Conservation (phyloP, 1,140 invertebrate genomes). For the Phthorimaea operculella region DNA sequence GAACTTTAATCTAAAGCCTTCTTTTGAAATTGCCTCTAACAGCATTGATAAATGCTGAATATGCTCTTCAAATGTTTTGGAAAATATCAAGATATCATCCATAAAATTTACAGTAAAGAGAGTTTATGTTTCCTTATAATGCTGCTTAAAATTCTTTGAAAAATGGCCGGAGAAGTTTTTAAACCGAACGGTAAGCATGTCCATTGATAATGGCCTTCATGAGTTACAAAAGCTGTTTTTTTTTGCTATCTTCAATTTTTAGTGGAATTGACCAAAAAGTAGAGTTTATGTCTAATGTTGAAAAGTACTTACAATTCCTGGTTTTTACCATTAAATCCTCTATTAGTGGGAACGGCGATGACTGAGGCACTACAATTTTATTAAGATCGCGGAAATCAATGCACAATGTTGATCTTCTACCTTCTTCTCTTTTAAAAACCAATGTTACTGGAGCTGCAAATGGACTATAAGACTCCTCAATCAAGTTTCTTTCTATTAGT, state of each 20-base stretch:
- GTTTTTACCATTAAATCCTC: no score
- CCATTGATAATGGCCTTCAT: no score
- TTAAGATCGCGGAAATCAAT: constrained; percentile 6
- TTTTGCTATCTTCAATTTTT: no score
- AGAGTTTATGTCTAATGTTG: no score
- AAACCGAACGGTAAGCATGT: no score
- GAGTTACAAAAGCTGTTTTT: no score
- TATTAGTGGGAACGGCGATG: no score
- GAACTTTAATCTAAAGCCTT: constrained; percentile 27
- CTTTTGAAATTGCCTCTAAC: constrained; percentile 22
- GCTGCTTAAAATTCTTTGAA: constrained; percentile 8
- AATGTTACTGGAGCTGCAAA: no score
- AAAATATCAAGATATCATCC: constrained; percentile 37
- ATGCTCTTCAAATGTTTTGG: constrained; percentile 31
- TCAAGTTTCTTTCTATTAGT: constrained; percentile 27
- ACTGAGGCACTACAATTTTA: no score
- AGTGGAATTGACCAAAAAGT: no score
- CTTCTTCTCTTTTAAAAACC: no score
- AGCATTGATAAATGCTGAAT: constrained; percentile 26
- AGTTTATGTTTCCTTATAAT: constrained; percentile 6
- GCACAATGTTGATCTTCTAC: constrained; percentile 9
- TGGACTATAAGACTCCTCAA: constrained; percentile 21
- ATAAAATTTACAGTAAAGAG: neutral
- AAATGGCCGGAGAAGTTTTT: constrained; percentile 9
- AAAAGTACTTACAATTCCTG: no score